A percentile compares a stretch with the other conserved stretches of the same genome.
These are phyloP conservation scores for Enteromius thamalakanensis DNA, from an alignment of 2,797 vertebrate species.

Conservation along the genomic window DNA sequence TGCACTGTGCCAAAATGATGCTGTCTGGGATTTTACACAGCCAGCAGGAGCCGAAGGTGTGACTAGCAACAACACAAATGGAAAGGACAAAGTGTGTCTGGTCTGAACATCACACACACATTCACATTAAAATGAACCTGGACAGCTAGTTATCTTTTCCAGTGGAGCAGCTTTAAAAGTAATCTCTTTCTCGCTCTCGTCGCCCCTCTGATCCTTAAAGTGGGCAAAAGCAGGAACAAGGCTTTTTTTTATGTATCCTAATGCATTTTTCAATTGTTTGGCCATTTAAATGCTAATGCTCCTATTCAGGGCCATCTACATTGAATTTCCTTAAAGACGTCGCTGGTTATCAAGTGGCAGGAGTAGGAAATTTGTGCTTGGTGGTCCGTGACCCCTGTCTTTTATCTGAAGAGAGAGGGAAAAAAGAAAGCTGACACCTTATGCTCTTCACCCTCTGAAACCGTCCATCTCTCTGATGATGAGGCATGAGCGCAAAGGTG, in stretches of 20 bases:
- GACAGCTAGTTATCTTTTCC: slow-evolving; percentile 44
- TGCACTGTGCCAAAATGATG: slow-evolving; percentile 20
- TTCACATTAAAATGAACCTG: slow-evolving; percentile 18
- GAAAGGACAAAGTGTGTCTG: not conserved
- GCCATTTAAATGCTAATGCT: slow-evolving; percentile 54
- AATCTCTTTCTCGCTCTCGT: slow-evolving; percentile 15
- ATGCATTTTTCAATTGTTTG: slow-evolving; percentile 36
- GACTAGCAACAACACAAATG: slow-evolving; percentile 8
- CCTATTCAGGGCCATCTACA: slow-evolving; percentile 23
- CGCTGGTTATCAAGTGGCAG: slow-evolving; percentile 41
- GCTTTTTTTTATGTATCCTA: slow-evolving; percentile 21
- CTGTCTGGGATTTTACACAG: slow-evolving; percentile 18
- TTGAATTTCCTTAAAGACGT: slow-evolving; percentile 31
- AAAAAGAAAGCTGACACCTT: slow-evolving; percentile 36
- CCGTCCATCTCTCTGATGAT: slow-evolving; percentile 40
- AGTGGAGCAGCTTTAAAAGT: slow-evolving; percentile 25
- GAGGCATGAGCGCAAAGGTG: slow-evolving; percentile 27
- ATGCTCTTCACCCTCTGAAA: slow-evolving; percentile 19
- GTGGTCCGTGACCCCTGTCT: slow-evolving; percentile 22
- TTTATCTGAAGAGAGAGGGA: slow-evolving; percentile 23
- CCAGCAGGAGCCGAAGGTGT: slow-evolving; percentile 2
- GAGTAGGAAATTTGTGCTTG: slow-evolving; percentile 27
- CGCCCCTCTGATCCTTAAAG: slow-evolving; percentile 16
- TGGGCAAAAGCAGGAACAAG: slow-evolving; percentile 26
- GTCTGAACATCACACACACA: slow-evolving; percentile 15